Evolutionary conservation across 2,797 vertebrate species (phyloP).

Genomic region (Sebastes iracundus): DNA sequence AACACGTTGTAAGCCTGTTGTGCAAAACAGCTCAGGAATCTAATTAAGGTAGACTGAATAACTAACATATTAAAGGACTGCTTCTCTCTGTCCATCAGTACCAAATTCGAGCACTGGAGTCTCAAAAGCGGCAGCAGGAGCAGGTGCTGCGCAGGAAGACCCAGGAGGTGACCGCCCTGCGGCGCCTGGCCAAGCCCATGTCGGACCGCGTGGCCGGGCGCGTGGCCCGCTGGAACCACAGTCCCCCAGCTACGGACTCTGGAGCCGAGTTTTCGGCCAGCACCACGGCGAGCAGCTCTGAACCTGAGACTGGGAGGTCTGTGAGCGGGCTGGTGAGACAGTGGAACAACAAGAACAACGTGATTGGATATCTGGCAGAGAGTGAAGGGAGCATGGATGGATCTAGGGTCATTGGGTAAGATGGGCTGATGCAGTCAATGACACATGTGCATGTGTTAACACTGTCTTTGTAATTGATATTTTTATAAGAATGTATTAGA

Average conservation of each 20-base stretch:
- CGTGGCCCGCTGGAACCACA: slow-evolving; percentile 77
- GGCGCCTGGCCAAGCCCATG: slow-evolving; percentile 94
- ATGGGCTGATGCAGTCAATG: not conserved
- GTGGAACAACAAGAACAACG: slow-evolving; percentile 94
- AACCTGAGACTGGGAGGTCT: slow-evolving; percentile 86
- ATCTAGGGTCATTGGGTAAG: slow-evolving; percentile 68
- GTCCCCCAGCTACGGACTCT: slow-evolving; percentile 79
- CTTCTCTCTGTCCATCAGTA: slow-evolving; percentile 79
- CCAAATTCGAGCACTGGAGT: slow-evolving; percentile 95
- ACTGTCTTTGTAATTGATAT: not conserved
- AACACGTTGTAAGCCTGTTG: slow-evolving; percentile 21
- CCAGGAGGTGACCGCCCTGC: slow-evolving; percentile 94
- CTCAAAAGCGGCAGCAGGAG: slow-evolving; percentile 97
- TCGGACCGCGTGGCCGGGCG: slow-evolving; percentile 91
- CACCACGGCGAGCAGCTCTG: slow-evolving; percentile 86
- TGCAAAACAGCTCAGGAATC: not conserved
- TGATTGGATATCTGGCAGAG: slow-evolving; percentile 87
- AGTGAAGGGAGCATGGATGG: slow-evolving; percentile 73
- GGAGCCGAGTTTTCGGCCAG: slow-evolving; percentile 91
- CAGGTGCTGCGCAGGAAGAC: slow-evolving; percentile 94
- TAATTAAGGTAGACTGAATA: not conserved
- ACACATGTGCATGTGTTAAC: not conserved
- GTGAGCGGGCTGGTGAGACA: slow-evolving; percentile 95
- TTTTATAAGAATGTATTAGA: not conserved
- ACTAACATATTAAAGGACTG: not conserved